Evolutionary conservation across 2,888 invertebrate species (phyloP), one percentile per base, ranked within the genome.

Genomic region (Brachylomia viminalis): DNA sequence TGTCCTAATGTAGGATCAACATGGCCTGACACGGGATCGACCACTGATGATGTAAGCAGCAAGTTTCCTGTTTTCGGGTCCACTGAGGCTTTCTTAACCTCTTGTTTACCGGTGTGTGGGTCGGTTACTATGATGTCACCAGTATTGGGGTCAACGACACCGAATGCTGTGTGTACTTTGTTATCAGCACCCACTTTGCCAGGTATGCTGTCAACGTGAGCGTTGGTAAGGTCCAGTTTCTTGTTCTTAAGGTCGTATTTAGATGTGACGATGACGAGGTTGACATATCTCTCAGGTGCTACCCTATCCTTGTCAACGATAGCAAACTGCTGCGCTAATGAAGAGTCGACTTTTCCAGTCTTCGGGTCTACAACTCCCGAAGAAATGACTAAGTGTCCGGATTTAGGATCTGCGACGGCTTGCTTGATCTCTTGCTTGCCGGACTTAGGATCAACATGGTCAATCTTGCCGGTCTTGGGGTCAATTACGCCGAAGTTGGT

Each of bases 51-150:
- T 27, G 94, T 94, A 23, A 96, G 90, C 72, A 97, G 94, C 52
- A 97, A 86, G 88, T 97, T 97, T 64, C 97, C 97, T 0, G 97
- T 97, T 90, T 97, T 97, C 0, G 97, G 96, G 91, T 97, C 97
- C 72, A 97, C 95, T 80, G 96, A 94, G n/a, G 98, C 97, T 90
- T 97, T 97, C 87, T 97, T 96, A 10, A 97, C 90, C 81, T 97
- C 97, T 67, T 95, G 97, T 89, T 97, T 97, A 42, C 97, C 97
- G 0, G 97, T 97, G 59, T 95, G 92, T 47, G 97, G 96, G 82
- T 97, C 97, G 23, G 96, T 94, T 0, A 97, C 93, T 69, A 97
- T 94, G 52, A 97, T 94, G 20, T 97, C 96, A 54, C 97, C 97
- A 78, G 96, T 97, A 8, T 92, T 94, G 0, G 97, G 97, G 88